Conservation (phyloP, 2,888 invertebrate species). For the Caenorhabditis doughertyi region DNA sequence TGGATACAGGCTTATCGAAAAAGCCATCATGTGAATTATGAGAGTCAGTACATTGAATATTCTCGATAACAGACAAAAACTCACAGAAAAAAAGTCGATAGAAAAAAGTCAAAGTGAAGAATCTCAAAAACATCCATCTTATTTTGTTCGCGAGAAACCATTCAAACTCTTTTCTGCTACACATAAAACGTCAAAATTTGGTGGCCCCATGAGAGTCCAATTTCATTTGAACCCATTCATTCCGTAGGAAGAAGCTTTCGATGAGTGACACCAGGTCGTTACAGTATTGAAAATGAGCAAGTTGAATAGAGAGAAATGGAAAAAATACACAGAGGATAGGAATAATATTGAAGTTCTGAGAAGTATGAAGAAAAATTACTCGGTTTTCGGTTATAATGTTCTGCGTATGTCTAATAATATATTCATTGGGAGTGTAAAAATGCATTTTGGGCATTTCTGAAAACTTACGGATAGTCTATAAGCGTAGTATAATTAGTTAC, state of each 20-base stretch:
- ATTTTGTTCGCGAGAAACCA: slow-evolving; percentile 46
- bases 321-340: not conserved
- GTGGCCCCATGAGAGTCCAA: slow-evolving; percentile 56
- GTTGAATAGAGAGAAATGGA: not conserved
- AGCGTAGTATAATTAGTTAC: no score
- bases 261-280: slow-evolving; percentile 2
- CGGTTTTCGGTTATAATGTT: not conserved
- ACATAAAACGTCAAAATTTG: slow-evolving; percentile 50
- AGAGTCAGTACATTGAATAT: no score
- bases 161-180: slow-evolving; percentile 21
- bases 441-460: not conserved
- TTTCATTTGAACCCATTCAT: slow-evolving; percentile 51
- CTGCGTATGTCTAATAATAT: not conserved
- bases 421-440: not conserved
- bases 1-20: not conserved
- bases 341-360: not conserved
- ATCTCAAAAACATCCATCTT: slow-evolving; percentile 47
- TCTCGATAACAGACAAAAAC: not conserved
- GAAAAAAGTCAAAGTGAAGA: slow-evolving; percentile 2
- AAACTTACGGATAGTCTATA: not conserved
- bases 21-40: not conserved
- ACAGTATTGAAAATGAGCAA: not conserved
- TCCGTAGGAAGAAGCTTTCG: not conserved
- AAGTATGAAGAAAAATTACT: not conserved
- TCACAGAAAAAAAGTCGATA: not conserved